Evolutionary conservation across 2,113 vertebrate genomes (phyloP).

Genomic region (Pungitius pungitius): DNA sequence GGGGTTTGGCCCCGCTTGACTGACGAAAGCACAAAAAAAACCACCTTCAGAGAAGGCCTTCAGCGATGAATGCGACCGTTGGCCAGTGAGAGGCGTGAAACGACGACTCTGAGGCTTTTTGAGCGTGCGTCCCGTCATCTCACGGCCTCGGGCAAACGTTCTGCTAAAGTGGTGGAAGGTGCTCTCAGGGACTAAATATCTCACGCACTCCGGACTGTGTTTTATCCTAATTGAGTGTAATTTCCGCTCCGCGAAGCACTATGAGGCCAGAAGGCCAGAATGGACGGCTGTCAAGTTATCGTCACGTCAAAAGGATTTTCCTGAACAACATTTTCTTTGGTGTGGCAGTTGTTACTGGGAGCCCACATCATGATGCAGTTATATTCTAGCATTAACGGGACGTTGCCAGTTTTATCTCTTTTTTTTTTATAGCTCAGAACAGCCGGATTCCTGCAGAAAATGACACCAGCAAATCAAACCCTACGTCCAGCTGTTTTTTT

Average conservation of each 20-base stretch:
- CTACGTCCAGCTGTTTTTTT: neutral
- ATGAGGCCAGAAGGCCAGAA: slow-evolving; percentile 27
- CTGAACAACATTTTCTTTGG: slow-evolving; percentile 6
- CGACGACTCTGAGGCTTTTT: slow-evolving; percentile 50
- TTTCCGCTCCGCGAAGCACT: slow-evolving; percentile 47
- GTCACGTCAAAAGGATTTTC: slow-evolving; percentile 46
- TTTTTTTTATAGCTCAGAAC: neutral
- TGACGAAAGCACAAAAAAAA: neutral
- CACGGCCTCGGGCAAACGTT: too few species aligned
- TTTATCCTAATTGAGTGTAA: slow-evolving; percentile 42
- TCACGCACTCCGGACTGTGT: slow-evolving; percentile 27
- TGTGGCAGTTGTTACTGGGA: neutral
- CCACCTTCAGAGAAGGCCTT: neutral
- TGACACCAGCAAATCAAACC: neutral
- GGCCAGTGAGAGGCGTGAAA: slow-evolving; percentile 22
- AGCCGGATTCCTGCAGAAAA: neutral
- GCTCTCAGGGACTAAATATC: slow-evolving; percentile 20
- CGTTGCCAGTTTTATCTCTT: neutral
- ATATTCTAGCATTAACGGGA: neutral
- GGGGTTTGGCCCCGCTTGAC: slow-evolving; percentile 5
- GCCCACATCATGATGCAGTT: neutral
- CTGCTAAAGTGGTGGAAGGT: too few species aligned
- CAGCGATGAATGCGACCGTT: neutral
- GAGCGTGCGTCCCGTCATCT: slow-evolving; percentile 50
- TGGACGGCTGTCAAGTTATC: slow-evolving; percentile 45